Conservation (phyloP, 2,888 invertebrate genomes). For the Diarsia rubi region DNA sequence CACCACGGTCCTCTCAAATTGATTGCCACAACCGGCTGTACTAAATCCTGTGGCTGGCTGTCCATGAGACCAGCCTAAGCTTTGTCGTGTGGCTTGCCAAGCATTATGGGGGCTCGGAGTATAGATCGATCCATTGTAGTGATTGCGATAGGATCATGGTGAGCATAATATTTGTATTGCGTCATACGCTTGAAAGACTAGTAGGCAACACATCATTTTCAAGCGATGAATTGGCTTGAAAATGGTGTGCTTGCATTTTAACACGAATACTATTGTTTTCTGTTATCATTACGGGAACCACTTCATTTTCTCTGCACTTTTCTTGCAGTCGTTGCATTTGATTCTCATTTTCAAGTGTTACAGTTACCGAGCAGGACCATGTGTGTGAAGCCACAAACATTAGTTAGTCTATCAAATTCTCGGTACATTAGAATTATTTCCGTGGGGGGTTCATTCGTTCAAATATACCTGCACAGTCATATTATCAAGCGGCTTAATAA, state of each 20-base stretch:
- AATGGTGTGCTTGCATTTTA: not conserved
- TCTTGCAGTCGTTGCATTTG: not conserved
- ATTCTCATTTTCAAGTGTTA: not conserved
- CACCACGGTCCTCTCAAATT: slow-evolving; percentile 20
- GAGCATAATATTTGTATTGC: not conserved
- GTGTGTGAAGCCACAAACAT: too few relatives aligned
- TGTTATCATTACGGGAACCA: too few relatives aligned
- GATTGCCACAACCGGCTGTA: not conserved
- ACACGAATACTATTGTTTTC: not conserved
- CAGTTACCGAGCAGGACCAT: not conserved
- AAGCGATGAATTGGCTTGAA: not conserved
- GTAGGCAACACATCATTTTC: too few relatives aligned
- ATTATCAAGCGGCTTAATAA: not conserved
- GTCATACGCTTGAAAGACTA: not conserved
- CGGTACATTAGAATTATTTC: not conserved
- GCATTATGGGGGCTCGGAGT: not conserved
- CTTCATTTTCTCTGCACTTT: not conserved
- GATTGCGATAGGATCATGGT: not conserved
- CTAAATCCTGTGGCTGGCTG: slow-evolving; percentile 8
- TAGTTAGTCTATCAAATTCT: not conserved
- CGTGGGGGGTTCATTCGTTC: not conserved
- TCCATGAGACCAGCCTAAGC: slow-evolving; percentile 2
- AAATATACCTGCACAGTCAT: not conserved
- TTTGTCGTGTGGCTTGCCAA: slow-evolving; percentile 21
- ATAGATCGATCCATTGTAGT: not conserved